These are phyloP conservation scores for Phacellophora camtschatica DNA, from an alignment of 30 jellyfish, hydroid and myxozoan species.

Conservation along the genomic window DNA sequence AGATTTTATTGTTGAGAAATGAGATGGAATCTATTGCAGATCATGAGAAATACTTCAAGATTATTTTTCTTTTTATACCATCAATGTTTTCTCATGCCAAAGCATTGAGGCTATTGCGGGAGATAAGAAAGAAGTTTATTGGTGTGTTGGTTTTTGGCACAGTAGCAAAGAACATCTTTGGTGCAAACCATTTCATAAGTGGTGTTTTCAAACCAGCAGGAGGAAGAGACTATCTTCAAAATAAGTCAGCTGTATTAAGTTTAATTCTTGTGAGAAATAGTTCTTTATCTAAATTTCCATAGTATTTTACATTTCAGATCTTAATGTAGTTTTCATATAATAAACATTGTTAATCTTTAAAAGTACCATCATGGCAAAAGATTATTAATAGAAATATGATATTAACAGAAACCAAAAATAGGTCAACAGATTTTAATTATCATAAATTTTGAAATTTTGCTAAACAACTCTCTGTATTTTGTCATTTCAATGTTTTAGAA, in stretches of 20 bases:
- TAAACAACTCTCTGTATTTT: no score
- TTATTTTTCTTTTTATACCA: constrained; percentile 1
- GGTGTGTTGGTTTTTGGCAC: constrained; percentile 22
- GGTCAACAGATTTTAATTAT: no score
- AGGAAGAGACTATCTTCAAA: constrained; percentile 40
- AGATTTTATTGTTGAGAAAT: neutral
- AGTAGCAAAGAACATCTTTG: constrained; percentile 7
- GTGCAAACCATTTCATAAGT: constrained; percentile 3
- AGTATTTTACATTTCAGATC: no score
- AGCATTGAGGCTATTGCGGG: neutral
- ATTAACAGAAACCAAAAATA: no score
- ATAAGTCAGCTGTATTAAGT: neutral
- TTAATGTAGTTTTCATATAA: no score
- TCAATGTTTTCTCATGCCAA: neutral
- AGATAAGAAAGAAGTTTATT: neutral
- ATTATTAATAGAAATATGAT: no score
- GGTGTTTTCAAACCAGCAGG: neutral
- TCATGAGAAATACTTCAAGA: neutral
- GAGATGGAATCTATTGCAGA: neutral
- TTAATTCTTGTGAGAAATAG: neutral
- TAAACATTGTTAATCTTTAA: no score
- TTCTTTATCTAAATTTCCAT: no score
- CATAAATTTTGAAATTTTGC: no score
- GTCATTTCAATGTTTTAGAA: no score
- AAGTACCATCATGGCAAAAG: no score